Percentiles rank a stretch among this genome's conserved stretches.
phyloP scores from a whole-genome alignment of 2,113 vertebrate species.

The Saccopteryx bilineata region DNA sequence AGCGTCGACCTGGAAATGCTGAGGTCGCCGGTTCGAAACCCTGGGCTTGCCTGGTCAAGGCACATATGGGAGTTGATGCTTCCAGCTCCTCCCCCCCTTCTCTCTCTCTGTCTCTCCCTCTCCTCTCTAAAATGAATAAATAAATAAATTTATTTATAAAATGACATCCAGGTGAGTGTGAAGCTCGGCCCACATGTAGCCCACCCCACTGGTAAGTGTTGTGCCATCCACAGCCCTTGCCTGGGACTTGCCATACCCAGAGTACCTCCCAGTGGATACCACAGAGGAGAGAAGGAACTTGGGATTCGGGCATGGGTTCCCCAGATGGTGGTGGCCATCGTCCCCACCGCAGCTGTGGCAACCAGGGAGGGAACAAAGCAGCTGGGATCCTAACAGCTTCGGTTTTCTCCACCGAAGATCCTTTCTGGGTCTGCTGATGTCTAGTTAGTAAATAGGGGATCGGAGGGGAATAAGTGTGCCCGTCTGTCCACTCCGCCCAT shows the following conservation, averaged over 20 bases:
- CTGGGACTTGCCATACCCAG: background rate
- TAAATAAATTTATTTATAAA: background rate
- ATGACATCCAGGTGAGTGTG: background rate
- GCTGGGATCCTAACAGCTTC: background rate
- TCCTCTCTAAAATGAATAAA: too few species aligned
- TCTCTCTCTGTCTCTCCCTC: too few species aligned
- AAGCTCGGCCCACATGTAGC: background rate
- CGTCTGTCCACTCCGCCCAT: background rate
- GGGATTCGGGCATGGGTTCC: too few species aligned
- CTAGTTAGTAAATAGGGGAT: background rate
- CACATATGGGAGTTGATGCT: too few species aligned
- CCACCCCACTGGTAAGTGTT: background rate
- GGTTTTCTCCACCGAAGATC: background rate
- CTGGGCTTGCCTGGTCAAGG: too few species aligned
- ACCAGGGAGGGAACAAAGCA: fast-evolving
- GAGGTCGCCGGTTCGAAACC: too few species aligned
- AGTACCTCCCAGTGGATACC: background rate
- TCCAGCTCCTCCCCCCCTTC: too few species aligned
- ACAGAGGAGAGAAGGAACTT: background rate
- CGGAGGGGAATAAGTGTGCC: background rate
- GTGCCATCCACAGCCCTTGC: too few species aligned
- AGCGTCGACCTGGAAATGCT: too few species aligned
- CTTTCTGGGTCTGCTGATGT: background rate
- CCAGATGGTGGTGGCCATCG: fast-evolving
- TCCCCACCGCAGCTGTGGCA: background rate